Conservation (phyloP, 1,140 invertebrate genomes). For the Hyles euphorbiae region DNA sequence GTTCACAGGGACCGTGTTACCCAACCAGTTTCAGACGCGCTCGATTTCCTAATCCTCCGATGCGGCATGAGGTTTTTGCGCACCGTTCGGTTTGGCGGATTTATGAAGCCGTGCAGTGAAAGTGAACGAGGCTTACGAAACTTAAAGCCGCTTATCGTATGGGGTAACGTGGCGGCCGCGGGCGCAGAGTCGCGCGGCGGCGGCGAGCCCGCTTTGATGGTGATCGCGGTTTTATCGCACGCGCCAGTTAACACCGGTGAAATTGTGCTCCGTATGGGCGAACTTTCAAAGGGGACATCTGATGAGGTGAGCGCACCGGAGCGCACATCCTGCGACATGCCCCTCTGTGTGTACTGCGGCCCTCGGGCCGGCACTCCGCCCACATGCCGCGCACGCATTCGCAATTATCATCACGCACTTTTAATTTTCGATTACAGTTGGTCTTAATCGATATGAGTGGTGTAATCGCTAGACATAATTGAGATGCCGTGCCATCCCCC, state of each 20-base stretch:
- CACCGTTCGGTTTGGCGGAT: conserved; percentile 24
- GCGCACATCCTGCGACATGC: conserved; percentile 62
- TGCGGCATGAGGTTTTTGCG: conserved; percentile 31
- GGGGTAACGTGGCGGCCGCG: conserved; percentile 4
- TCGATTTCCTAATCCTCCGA: conserved; percentile 38
- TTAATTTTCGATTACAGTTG: background rate
- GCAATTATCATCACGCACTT: background rate
- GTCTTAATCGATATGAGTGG: too few species aligned
- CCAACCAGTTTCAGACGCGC: conserved; percentile 36
- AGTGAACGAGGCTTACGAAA: conserved; percentile 35
- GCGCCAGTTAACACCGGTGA: conserved; percentile 55
- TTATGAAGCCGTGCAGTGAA: conserved; percentile 33
- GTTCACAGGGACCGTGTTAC: conserved; percentile 38
- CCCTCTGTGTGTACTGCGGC: conserved; percentile 22
- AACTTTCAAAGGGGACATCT: conserved; percentile 58
- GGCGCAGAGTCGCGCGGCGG: conserved; percentile 2
- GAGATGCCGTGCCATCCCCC: too few species aligned
- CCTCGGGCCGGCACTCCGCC: too few species aligned
- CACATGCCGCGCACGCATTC: background rate
- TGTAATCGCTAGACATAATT: too few species aligned
- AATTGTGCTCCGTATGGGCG: conserved; percentile 48
- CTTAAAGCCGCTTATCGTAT: conserved; percentile 11
- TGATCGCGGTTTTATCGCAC: conserved; percentile 35
- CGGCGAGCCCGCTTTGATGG: conserved; percentile 3
- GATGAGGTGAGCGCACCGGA: conserved; percentile 47